Evolutionary conservation across 2,888 invertebrate genomes (phyloP).

Genomic region (Brenthis daphne): DNA sequence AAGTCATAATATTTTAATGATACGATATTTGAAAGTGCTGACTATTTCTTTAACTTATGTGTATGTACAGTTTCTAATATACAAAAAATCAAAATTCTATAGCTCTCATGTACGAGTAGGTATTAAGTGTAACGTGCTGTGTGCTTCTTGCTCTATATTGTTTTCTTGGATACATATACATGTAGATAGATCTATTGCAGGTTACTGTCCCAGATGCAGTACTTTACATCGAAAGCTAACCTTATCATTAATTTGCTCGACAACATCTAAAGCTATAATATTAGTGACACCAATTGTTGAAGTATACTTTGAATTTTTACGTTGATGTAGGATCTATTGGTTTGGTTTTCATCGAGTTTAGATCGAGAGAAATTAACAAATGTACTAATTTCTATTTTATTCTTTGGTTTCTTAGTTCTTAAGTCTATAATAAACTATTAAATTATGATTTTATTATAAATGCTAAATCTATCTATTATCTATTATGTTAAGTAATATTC

Average conservation of each 20-base stretch:
- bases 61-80: conserved; percentile 20
- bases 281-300: conserved; percentile 33
- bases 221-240: conserved; percentile 55
- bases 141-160: conserved; percentile 34
- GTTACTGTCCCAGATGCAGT: conserved; percentile 63
- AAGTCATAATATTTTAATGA: neutral
- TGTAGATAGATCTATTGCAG: conserved; percentile 30
- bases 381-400: no score
- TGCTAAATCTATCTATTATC: no score
- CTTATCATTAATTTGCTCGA: conserved; percentile 38
- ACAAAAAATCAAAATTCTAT: neutral
- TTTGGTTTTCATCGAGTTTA: neutral
- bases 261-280: conserved; percentile 50
- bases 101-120: neutral
- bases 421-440: no score
- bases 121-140: conserved; percentile 36
- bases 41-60: neutral
- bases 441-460: no score
- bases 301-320: neutral
- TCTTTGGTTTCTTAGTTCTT: no score
- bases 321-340: neutral
- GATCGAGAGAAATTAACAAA: no score
- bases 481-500: no score
- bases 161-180: neutral
- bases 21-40: conserved; percentile 5